Evolutionary conservation across 2,113 vertebrate species (phyloP), one percentile per base, ranked within the genome.

Genomic region (Steatornis caripensis): DNA sequence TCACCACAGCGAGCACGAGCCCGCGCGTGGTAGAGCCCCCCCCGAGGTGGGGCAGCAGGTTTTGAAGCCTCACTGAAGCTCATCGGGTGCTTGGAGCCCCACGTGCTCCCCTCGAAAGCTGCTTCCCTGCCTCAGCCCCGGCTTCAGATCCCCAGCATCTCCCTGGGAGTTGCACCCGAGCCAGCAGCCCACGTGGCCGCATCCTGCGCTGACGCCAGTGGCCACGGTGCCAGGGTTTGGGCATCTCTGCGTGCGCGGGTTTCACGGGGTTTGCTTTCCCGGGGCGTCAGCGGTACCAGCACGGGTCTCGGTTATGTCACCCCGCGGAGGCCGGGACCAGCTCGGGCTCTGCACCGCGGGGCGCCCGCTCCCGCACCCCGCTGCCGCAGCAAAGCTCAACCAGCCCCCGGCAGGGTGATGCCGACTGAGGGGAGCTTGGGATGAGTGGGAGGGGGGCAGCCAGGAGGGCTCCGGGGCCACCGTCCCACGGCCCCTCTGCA

Each of bases 191-290:
- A 1, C 10, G 3, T 1, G 5, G 27, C 23, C 32, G 8, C n/a
- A 4, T 34, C 32, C 77, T 69, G 36, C 29, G 26, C 39, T 65
- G 65, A 24, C 45, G 23, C 10, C 54, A 30, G 53, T 5, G 3
- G 46, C 53, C 0, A 0, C 1, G 0, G 27, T 30, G 12, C 70
- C 20, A 27, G 27, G 5, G 0, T 64, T 54, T 49, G 68, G 62
- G 36, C 14, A n/a, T 11, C 15, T 12, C 39, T 34, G 7, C 9
- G 5, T 39, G 37, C 4, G 3, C 2, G 3, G 20, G 32, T 61
- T 37, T 34, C 41, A 18, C 3, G 0, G 32, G 65, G 24, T 81
- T 70, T 68, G 22, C 18, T 78, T 9, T 16, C 43, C 23, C 4
- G 4, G 39, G 41, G 16, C 1, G 5, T 46, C 29, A 30, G 36